Conservation (phyloP, 2,797 vertebrate species). For the Sardinella longiceps region DNA sequence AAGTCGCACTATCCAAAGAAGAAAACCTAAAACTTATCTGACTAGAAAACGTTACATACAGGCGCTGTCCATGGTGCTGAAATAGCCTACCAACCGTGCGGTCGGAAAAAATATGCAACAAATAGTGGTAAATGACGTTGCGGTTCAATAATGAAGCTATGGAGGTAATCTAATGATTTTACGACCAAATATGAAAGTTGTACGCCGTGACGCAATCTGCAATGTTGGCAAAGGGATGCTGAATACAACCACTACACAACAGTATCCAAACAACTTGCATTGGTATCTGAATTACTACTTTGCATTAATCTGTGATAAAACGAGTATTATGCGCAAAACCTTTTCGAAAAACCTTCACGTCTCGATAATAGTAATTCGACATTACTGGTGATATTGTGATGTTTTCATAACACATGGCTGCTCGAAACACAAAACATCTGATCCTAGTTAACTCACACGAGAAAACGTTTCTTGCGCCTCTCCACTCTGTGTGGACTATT, state of each 20-base stretch:
- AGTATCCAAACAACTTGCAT: not conserved
- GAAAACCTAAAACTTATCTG: not conserved
- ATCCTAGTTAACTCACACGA: not conserved
- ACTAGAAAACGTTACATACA: not conserved
- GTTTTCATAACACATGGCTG: not conserved
- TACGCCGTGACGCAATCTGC: not conserved
- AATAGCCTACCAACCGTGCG: slow-evolving; percentile 27
- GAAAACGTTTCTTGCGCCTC: not conserved
- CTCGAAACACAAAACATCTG: slow-evolving; percentile 3
- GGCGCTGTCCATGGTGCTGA: slow-evolving; percentile 67
- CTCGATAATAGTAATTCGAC: not conserved
- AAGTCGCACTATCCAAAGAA: not conserved
- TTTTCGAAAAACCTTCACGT: not conserved
- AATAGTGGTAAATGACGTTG: not conserved
- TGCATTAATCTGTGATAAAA: not conserved
- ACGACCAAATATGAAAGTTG: not conserved
- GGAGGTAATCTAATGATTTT: not conserved
- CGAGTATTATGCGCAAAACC: not conserved
- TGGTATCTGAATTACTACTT: not conserved
- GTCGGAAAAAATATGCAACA: not conserved
- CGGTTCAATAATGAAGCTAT: not conserved
- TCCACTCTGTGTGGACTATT: slow-evolving; percentile 30
- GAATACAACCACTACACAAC: not conserved
- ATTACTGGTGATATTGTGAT: not conserved
- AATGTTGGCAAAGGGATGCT: not conserved